A percentile compares a stretch with the other conserved stretches of the same genome.
Conservation (phyloP, 2,888 invertebrate genomes). For the Acleris laterana region DNA sequence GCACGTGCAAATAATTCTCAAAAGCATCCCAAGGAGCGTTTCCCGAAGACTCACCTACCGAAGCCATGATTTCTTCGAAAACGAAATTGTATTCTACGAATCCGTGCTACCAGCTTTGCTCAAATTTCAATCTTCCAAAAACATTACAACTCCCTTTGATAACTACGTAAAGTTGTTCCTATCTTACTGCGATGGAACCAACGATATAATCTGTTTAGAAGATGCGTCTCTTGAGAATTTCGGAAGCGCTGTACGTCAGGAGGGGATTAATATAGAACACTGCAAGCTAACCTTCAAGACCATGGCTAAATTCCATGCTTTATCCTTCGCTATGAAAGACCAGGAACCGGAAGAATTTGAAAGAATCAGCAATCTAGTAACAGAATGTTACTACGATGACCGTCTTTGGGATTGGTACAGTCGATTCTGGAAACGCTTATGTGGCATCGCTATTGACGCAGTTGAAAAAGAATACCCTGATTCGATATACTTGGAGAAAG, state of each 20-base stretch:
- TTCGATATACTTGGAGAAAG: constrained; percentile 82
- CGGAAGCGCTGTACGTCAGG: constrained; percentile 71
- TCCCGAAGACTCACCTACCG: constrained; percentile 86
- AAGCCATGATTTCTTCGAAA: constrained; percentile 87
- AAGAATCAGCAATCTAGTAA: constrained; percentile 61
- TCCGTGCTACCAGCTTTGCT: constrained; percentile 75
- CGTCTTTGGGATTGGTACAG: constrained; percentile 83
- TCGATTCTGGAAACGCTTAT: constrained; percentile 79
- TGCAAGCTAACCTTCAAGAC: constrained; percentile 77
- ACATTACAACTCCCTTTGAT: constrained; percentile 74
- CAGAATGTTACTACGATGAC: constrained; percentile 85
- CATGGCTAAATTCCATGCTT: constrained; percentile 84
- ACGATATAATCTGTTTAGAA: constrained; percentile 84
- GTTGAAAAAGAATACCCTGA: constrained; percentile 86
- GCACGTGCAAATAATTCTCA: constrained; percentile 84
- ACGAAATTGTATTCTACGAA: constrained; percentile 88
- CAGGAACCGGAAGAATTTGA: constrained; percentile 80
- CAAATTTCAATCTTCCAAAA: constrained; percentile 68
- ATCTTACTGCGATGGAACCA: constrained; percentile 74
- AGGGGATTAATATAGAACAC: constrained; percentile 79
- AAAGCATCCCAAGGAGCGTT: constrained; percentile 86
- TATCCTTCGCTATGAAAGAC: constrained; percentile 85
- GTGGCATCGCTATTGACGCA: constrained; percentile 85
- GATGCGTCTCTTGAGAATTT: constrained; percentile 78
- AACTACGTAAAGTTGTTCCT: constrained; percentile 79